phyloP scores from a whole-genome alignment of 2,113 vertebrate species.

The Tapirus terrestris region DNA sequence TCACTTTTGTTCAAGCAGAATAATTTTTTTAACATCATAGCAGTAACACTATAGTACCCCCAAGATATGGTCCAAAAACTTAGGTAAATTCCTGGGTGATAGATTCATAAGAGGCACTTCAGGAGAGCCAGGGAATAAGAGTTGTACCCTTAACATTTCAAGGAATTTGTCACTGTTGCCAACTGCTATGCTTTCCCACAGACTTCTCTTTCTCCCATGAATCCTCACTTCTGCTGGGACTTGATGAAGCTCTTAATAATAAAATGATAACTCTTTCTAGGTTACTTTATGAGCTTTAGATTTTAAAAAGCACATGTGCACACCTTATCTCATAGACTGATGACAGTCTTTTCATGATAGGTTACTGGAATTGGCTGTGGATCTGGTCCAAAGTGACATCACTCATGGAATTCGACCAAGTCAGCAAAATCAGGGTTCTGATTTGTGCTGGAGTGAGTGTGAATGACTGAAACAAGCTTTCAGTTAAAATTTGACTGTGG shows the following conservation, averaged over 20 bases:
- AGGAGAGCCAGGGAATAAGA: neutral
- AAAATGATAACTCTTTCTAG: neutral
- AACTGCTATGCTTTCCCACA: neutral
- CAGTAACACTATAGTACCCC: neutral
- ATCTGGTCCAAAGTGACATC: neutral
- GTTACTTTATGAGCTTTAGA: neutral
- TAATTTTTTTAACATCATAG: neutral
- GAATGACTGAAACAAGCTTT: neutral
- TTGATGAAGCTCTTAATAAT: conserved; percentile 12
- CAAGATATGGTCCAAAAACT: neutral
- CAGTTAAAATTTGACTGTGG: neutral
- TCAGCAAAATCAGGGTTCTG: neutral
- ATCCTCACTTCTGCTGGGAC: neutral
- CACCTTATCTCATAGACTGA: neutral
- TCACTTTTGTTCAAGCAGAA: neutral
- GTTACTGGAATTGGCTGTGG: neutral
- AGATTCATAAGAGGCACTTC: neutral
- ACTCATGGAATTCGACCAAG: conserved; percentile 20
- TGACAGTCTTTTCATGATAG: neutral
- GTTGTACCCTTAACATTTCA: neutral
- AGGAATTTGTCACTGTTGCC: neutral
- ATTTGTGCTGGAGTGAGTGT: neutral
- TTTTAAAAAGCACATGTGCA: neutral
- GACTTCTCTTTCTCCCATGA: neutral
- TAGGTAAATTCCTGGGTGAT: neutral